Percentiles rank a stretch among this genome's conserved stretches.
Conservation (phyloP, 1,140 invertebrate species). For the Drosophila gunungcola region DNA sequence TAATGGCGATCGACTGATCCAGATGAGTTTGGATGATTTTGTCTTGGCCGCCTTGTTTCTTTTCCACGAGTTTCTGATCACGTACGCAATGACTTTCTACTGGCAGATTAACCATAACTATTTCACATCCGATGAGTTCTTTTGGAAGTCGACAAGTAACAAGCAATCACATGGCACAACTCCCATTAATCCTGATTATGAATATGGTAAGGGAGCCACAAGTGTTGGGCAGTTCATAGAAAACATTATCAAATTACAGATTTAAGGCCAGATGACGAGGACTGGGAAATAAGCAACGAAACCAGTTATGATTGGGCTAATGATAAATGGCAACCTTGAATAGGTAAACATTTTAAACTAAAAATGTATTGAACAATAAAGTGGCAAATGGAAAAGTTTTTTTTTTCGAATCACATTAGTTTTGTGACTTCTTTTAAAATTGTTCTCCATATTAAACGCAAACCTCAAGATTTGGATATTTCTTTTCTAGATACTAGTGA, state of each 20-base stretch:
- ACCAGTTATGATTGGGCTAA: not conserved
- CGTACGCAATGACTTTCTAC: constrained; percentile 53
- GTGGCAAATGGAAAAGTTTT: not conserved
- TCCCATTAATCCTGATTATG: not conserved
- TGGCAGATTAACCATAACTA: constrained; percentile 33
- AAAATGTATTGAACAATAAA: no score
- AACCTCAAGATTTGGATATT: not conserved
- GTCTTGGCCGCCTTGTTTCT: constrained; percentile 55
- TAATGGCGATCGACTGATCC: constrained; percentile 49
- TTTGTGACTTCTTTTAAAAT: constrained; percentile 6
- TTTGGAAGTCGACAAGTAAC: constrained; percentile 11
- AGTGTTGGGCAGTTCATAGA: no score
- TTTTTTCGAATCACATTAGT: constrained; percentile 17
- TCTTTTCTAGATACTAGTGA: not conserved
- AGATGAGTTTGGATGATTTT: constrained; percentile 57
- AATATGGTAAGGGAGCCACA: not conserved
- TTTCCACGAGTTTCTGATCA: constrained; percentile 58
- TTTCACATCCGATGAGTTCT: constrained; percentile 17
- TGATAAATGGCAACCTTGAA: not conserved
- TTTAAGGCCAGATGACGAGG: not conserved
- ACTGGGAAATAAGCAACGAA: not conserved
- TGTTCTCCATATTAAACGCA: not conserved
- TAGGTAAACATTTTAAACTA: not conserved
- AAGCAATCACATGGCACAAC: not conserved
- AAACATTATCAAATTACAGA: not conserved